A percentile compares a stretch with the other conserved stretches of the same genome.
These are phyloP conservation scores for Myiagra hebetior DNA, from an alignment of 2,113 vertebrate species.

Conservation along the genomic window DNA sequence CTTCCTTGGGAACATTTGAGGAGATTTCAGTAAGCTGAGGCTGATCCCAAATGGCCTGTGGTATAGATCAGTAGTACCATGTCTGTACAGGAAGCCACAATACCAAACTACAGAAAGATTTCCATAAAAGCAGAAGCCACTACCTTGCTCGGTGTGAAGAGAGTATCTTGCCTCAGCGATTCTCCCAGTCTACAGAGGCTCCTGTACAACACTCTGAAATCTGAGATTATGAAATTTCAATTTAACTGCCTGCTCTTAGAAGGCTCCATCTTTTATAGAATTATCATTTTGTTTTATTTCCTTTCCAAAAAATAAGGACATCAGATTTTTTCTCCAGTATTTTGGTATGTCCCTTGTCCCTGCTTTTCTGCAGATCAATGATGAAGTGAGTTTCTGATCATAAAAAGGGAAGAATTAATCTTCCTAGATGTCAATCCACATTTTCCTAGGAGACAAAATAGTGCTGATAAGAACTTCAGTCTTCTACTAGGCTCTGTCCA, in stretches of 20 bases:
- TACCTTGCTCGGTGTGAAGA: neutral
- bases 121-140: neutral
- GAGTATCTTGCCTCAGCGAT: neutral
- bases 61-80: neutral
- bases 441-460: neutral
- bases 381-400: neutral
- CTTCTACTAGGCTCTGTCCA: neutral
- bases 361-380: neutral
- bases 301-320: neutral
- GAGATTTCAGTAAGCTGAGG: neutral
- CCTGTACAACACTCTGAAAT: neutral
- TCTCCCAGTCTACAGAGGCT: neutral
- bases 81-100: neutral
- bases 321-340: neutral
- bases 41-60: neutral
- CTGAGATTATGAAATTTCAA: neutral
- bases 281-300: neutral
- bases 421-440: neutral
- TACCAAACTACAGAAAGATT: neutral
- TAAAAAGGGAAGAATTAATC: neutral
- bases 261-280: neutral
- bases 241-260: neutral
- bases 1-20: neutral
- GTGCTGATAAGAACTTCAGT: accelerated
- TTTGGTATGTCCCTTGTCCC: neutral